Evolutionary conservation across 2,113 vertebrate genomes (phyloP), one percentile per base, ranked within the genome.

Genomic region (Eptesicus fuscus): DNA sequence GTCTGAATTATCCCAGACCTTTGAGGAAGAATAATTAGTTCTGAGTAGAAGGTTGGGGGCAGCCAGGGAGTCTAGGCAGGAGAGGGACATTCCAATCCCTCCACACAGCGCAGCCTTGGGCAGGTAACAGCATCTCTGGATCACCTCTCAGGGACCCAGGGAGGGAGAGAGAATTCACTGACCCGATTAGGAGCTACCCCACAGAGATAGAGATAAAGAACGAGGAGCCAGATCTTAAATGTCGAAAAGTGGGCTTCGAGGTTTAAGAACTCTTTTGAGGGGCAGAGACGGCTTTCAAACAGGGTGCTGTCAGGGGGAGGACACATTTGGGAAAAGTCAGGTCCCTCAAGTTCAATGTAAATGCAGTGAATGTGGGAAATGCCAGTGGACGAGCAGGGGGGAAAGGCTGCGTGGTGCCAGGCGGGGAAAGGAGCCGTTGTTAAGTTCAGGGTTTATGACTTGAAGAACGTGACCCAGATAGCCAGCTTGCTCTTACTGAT

Each of bases 401-500:
- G 16, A 63, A 28, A 25, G 2, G 11, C n/a, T 11, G 83, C 14
- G 0, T 11, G 5, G 49, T 69, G 73, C 37, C 32, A 42, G 77
- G 61, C 4, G 0, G 56, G 44, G 85, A 82, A 42, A 17, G 18
- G 88, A 94, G 40, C 49, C 12, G 37, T 90, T 79, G 79, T 85
- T 71, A 90, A 77, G 85, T 77, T 95, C 90, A 87, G 79, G 73
- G 73, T 93, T 97, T 95, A 91, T 83, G 92, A 76, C 88, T 94
- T 83, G 73, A 90, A 69, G 87, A 96, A 88, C 32, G 6, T 86
- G 95, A 96, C 95, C 97, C 69, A 77, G 53, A 91, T 63, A 95
- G 90, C 63, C 92, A 77, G 91, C 73, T 97, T 95, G 91, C 90
- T 92, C 88, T 96, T 89, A 40, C 74, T 95, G 96, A 96, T 97